phyloP scores from a whole-genome alignment of 2,113 vertebrate genomes.

The Lanius ludovicianus region DNA sequence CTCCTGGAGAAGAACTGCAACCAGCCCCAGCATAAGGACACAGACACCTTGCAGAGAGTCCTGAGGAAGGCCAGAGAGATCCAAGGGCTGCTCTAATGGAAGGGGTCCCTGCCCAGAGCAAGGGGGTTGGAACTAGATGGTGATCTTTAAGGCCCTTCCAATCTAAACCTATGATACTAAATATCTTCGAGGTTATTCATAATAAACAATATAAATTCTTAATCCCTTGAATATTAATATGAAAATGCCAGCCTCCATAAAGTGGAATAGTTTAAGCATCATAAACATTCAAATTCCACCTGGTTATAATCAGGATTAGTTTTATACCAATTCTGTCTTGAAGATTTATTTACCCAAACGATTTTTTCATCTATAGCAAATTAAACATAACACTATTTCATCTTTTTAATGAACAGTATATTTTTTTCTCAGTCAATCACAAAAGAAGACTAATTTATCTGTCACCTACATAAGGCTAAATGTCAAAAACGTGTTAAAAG shows the following conservation, averaged over 20 bases:
- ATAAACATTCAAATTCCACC: neutral
- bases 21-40: neutral
- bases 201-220: neutral
- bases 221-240: neutral
- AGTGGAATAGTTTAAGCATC: neutral
- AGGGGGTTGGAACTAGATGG: neutral
- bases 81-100: neutral
- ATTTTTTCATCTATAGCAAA: neutral
- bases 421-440: constrained; percentile 55
- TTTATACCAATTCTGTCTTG: neutral
- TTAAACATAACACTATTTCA: constrained; percentile 19
- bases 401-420: constrained; percentile 45
- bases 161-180: neutral
- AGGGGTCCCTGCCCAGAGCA: neutral
- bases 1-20: neutral
- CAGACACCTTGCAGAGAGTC: rapidly evolving
- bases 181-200: neutral
- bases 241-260: neutral
- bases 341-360: neutral
- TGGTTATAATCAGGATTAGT: neutral
- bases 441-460: constrained; percentile 70
- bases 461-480: constrained; percentile 60
- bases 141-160: neutral
- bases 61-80: neutral
- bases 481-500: constrained; percentile 75